A percentile compares a stretch with the other conserved stretches of the same genome.
Conservation (phyloP, 1,140 invertebrate genomes). For the Grapholita molesta region DNA sequence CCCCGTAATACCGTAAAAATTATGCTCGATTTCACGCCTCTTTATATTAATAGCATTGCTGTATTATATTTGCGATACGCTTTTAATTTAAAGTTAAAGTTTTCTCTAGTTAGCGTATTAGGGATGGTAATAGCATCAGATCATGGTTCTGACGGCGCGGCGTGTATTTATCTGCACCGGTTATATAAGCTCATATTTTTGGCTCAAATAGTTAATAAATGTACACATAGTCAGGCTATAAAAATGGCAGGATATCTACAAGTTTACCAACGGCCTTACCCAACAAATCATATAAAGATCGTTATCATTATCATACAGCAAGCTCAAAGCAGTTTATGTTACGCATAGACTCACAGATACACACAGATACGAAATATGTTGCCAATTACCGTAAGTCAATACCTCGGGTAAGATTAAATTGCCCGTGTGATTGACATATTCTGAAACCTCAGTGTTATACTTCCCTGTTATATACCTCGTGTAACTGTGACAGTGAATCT, state of each 20-base stretch:
- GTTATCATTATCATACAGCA: neutral
- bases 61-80: neutral
- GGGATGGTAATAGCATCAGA: too few species aligned
- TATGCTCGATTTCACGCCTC: neutral
- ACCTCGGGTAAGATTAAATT: constrained; percentile 4
- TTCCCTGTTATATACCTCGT: neutral
- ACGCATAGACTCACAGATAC: neutral
- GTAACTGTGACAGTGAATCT: neutral
- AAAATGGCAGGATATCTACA: neutral
- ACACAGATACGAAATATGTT: neutral
- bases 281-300: neutral
- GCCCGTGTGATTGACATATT: neutral
- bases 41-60: neutral
- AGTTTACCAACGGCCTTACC: neutral
- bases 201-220: too few species aligned
- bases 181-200: too few species aligned
- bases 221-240: neutral
- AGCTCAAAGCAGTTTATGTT: neutral
- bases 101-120: neutral
- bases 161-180: too few species aligned
- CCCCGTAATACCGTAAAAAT: neutral
- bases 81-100: neutral
- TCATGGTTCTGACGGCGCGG: too few species aligned
- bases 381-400: constrained; percentile 1
- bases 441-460: constrained; percentile 6